These are phyloP conservation scores for Homarus gammarus DNA, from an alignment of 2,888 invertebrate species.

Conservation along the genomic window DNA sequence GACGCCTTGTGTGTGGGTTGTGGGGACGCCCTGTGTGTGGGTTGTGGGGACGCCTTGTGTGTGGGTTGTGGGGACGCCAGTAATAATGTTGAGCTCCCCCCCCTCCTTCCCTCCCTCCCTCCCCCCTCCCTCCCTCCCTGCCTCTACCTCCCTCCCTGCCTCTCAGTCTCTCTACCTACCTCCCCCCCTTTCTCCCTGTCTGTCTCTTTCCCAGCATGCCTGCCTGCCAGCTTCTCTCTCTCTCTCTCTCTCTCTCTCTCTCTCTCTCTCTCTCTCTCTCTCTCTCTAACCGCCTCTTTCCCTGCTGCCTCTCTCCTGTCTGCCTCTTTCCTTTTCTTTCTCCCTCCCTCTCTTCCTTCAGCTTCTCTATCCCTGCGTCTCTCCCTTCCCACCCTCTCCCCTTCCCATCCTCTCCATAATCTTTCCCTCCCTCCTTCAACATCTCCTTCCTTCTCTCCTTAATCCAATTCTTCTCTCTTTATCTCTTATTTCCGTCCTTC, in stretches of 20 bases:
- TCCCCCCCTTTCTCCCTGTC: background rate
- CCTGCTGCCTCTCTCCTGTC: background rate
- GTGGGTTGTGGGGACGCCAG: no score
- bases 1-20: no score
- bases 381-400: background rate
- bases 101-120: background rate
- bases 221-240: background rate
- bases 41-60: no score
- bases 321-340: background rate
- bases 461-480: background rate
- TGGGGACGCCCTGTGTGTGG: no score
- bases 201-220: background rate
- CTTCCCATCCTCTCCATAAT: no score
- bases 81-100: no score
- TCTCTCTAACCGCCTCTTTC: background rate
- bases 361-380: background rate
- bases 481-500: no score
- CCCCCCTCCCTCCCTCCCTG: background rate
- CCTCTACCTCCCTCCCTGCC: background rate
- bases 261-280: background rate
- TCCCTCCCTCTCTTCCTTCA: background rate
- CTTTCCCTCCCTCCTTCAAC: no score
- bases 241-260: background rate
- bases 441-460: background rate
- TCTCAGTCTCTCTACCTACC: background rate